Evolutionary conservation across 2,113 vertebrate species (phyloP).

Genomic region (Deroptyus accipitrinus): DNA sequence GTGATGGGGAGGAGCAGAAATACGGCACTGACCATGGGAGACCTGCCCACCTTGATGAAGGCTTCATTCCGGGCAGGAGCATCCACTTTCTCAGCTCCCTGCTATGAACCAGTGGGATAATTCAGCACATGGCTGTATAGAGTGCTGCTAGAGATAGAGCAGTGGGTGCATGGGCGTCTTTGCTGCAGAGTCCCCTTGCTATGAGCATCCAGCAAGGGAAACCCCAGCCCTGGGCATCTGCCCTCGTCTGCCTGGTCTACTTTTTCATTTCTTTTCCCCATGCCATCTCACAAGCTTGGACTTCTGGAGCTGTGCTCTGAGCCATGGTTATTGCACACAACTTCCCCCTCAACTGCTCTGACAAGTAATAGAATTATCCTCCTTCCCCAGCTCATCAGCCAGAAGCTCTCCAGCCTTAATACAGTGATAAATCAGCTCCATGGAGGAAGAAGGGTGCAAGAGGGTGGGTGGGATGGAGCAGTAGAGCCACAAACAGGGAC

Average conservation of each 20-base stretch:
- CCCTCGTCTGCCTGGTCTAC: not conserved
- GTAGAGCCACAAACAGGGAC: not conserved
- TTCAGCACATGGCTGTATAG: accelerated
- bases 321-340: not conserved
- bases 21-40: not conserved
- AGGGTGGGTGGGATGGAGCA: not conserved
- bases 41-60: not conserved
- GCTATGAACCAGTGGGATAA: not conserved
- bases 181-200: not conserved
- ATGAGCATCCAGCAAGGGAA: not conserved
- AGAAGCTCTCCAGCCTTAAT: not conserved
- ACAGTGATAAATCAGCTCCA: constrained; percentile 1
- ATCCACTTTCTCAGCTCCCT: not conserved
- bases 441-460: not conserved
- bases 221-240: not conserved
- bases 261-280: accelerated
- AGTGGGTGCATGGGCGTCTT: not conserved
- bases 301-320: not conserved
- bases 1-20: not conserved
- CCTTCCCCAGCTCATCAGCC: not conserved
- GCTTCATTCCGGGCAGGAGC: not conserved
- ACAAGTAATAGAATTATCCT: constrained; percentile 47
- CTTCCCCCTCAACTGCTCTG: constrained; percentile 2
- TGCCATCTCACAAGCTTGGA: not conserved
- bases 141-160: not conserved